A percentile compares a stretch with the other conserved stretches of the same genome.
Evolutionary conservation across 2,797 vertebrate genomes (phyloP).

Genomic region (Austrolebias charrua): DNA sequence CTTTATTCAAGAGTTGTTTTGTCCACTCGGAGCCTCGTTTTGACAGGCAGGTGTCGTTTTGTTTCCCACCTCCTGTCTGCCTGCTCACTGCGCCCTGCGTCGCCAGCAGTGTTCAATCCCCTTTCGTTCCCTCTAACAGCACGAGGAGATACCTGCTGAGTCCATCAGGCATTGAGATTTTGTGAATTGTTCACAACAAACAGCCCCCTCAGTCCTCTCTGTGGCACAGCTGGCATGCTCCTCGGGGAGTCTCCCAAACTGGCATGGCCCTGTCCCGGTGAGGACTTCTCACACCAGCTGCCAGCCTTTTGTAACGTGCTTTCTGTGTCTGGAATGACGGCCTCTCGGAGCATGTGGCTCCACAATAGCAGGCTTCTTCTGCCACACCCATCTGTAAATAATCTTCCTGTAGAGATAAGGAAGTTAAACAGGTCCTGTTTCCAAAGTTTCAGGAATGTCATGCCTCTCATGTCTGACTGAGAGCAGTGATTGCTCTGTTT

Average conservation of each 20-base stretch:
- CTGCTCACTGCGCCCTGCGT: constrained; percentile 65
- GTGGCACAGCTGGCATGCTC: constrained; percentile 60
- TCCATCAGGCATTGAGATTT: constrained; percentile 50
- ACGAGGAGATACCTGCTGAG: constrained; percentile 58
- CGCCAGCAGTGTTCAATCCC: constrained; percentile 31
- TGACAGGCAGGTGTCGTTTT: constrained; percentile 60
- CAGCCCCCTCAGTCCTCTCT: constrained; percentile 8
- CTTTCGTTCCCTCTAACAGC: constrained; percentile 18
- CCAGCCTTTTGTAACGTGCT: constrained; percentile 52
- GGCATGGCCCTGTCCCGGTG: constrained; percentile 40
- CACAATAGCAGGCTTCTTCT: constrained; percentile 35
- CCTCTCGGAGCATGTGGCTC: constrained; percentile 41
- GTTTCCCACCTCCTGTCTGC: constrained; percentile 32
- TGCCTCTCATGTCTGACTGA: too few species aligned
- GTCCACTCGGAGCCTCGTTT: constrained; percentile 6
- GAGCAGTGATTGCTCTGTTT: neutral
- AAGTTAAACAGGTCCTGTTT: neutral
- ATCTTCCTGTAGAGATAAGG: neutral
- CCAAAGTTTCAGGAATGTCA: constrained; percentile 4
- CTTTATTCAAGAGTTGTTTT: neutral
- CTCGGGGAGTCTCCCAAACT: constrained; percentile 48
- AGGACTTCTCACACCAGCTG: constrained; percentile 58
- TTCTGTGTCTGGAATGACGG: constrained; percentile 49
- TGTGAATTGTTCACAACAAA: constrained; percentile 15
- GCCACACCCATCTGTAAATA: constrained; percentile 47